phyloP scores from a whole-genome alignment of 2,888 invertebrate genomes.

The Oscheius myriophilus region DNA sequence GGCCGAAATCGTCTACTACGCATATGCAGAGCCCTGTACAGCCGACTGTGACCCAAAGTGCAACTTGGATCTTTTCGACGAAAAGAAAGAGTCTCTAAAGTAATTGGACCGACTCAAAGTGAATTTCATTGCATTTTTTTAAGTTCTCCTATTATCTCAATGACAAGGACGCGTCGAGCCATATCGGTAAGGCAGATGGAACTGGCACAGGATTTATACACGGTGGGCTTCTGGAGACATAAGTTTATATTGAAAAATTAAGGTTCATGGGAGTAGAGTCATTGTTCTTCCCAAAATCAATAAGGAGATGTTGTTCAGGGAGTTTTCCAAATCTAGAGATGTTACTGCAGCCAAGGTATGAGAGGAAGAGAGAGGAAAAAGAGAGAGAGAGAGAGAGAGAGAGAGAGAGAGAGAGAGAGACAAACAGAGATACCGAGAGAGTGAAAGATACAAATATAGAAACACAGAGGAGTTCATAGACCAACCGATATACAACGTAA shows the following conservation, averaged over 20 bases:
- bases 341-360: too few species aligned
- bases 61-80: conserved; percentile 14
- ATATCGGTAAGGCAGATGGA: conserved; percentile 21
- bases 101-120: neutral
- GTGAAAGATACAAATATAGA: too few species aligned
- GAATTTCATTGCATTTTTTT: conserved; percentile 6
- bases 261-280: conserved; percentile 11
- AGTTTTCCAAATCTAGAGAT: neutral
- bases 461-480: too few species aligned
- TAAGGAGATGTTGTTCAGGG: too few species aligned
- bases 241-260: too few species aligned
- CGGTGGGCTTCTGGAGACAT: neutral
- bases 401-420: neutral
- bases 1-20: conserved; percentile 29
- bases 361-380: neutral
- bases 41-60: conserved; percentile 28
- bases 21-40: conserved; percentile 27
- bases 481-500: too few species aligned
- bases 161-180: conserved; percentile 11
- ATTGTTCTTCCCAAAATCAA: neutral
- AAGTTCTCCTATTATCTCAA: conserved; percentile 14
- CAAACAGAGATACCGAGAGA: neutral
- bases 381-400: neutral
- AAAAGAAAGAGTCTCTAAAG: neutral
- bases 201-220: conserved; percentile 30